Percentiles rank a stretch among this genome's conserved stretches.
Conservation (phyloP, 37 sponge, comb jelly and placozoan genomes). For the Petrosia ficiformis region DNA sequence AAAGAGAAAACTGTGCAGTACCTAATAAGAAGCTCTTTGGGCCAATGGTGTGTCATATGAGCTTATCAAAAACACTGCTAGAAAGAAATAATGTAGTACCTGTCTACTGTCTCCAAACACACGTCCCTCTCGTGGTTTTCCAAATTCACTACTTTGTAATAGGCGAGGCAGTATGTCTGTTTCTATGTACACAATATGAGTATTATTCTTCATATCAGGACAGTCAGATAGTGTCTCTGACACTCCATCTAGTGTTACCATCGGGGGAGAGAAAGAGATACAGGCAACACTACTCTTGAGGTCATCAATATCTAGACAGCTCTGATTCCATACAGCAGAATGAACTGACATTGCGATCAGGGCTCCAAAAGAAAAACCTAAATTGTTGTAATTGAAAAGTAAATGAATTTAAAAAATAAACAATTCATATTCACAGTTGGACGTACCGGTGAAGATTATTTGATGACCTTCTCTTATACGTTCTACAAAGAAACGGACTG, state of each 20-base stretch:
- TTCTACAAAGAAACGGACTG: conserved; percentile 49
- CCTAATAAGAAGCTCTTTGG: no score
- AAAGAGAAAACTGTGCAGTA: no score
- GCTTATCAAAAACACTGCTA: no score
- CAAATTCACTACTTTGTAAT: background rate
- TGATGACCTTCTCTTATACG: conserved; percentile 24
- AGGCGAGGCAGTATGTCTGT: conserved; percentile 32
- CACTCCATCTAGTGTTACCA: conserved; percentile 22
- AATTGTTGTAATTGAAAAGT: no score
- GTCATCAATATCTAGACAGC: background rate
- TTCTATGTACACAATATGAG: conserved; percentile 28
- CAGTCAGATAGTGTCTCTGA: conserved; percentile 1
- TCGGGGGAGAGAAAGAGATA: conserved; percentile 53
- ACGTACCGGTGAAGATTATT: conserved; percentile 44
- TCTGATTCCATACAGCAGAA: conserved; percentile 30
- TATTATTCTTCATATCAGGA: conserved; percentile 19
- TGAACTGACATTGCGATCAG: conserved; percentile 44
- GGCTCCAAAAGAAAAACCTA: conserved; percentile 66
- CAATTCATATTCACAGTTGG: background rate
- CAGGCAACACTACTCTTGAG: conserved; percentile 32
- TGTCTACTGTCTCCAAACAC: no score
- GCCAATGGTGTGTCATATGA: no score
- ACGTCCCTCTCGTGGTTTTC: no score
- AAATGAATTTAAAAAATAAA: no score
- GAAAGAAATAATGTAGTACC: no score